phyloP scores from a whole-genome alignment of 2,797 vertebrate species.

The Notamacropus eugenii region DNA sequence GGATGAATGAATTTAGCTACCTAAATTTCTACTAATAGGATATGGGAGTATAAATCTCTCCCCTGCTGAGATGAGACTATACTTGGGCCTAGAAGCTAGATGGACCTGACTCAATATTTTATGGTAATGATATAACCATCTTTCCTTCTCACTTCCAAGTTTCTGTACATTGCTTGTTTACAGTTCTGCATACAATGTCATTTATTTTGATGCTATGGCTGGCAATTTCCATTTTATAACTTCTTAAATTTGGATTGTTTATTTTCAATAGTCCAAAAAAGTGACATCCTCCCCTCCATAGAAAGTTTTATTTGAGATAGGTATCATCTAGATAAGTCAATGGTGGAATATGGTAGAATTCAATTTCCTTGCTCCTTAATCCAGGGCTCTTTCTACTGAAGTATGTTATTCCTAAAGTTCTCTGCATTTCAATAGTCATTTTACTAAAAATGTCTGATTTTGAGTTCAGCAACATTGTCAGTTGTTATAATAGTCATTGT shows the following conservation, averaged over 20 bases:
- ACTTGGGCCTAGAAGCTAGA: neutral
- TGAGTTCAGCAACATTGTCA: neutral
- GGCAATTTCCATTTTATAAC: constrained; percentile 66
- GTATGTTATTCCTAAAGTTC: neutral
- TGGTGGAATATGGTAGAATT: neutral
- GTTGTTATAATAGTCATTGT: neutral
- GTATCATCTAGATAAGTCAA: constrained; percentile 53
- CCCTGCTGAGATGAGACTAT: neutral
- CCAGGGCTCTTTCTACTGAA: neutral
- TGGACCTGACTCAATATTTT: constrained; percentile 24
- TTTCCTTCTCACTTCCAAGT: neutral
- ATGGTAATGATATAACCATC: neutral
- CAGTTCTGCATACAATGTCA: constrained; percentile 45
- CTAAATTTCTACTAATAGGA: neutral
- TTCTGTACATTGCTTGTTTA: constrained; percentile 46
- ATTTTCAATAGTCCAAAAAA: constrained; percentile 63
- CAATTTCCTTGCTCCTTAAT: neutral
- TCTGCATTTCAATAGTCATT: neutral
- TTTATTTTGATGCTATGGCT: constrained; percentile 63
- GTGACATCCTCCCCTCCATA: constrained; percentile 63
- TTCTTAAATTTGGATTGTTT: constrained; percentile 73
- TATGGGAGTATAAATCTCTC: neutral
- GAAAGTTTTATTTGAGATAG: constrained; percentile 66
- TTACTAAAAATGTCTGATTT: neutral
- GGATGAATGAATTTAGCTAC: neutral